Evolutionary conservation across 2,113 vertebrate species (phyloP).

Genomic region (Leptobrachium ailaonicum): DNA sequence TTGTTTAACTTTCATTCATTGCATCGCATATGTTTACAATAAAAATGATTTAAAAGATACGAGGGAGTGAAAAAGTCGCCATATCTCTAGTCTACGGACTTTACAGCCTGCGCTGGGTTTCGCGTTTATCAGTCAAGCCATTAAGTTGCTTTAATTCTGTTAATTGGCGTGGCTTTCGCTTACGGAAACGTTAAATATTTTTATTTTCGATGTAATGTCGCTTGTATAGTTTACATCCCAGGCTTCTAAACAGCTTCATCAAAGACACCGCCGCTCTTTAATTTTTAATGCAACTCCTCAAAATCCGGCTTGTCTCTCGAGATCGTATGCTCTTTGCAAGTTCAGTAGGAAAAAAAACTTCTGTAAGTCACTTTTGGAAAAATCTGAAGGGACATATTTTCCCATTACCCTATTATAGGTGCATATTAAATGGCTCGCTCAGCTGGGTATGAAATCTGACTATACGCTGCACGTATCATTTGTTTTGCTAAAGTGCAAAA

Average conservation of each 20-base stretch:
- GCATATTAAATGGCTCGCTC: slow-evolving; percentile 40
- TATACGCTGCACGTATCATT: slow-evolving; percentile 37
- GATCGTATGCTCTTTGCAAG: slow-evolving; percentile 46
- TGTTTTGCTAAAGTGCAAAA: slow-evolving; percentile 44
- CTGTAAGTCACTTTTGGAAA: slow-evolving; percentile 36
- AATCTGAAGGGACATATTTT: slow-evolving; percentile 44
- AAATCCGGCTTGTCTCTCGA: slow-evolving; percentile 44
- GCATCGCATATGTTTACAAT: not conserved
- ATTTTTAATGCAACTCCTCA: slow-evolving; percentile 36
- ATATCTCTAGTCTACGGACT: not conserved
- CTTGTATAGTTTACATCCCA: slow-evolving; percentile 11
- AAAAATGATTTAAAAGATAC: not conserved
- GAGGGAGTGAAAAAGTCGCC: not conserved
- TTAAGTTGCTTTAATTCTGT: not conserved
- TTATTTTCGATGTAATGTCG: slow-evolving; percentile 10
- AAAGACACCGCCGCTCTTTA: slow-evolving; percentile 46
- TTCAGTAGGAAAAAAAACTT: slow-evolving; percentile 20
- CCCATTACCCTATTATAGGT: slow-evolving; percentile 47
- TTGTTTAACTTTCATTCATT: not conserved
- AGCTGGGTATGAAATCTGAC: slow-evolving; percentile 42
- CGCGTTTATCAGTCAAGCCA: not conserved
- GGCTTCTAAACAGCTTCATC: slow-evolving; percentile 42
- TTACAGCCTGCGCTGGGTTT: not conserved
- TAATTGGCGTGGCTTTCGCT: not conserved
- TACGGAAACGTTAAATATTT: not conserved